Conservation (phyloP, 2,888 invertebrate genomes). For the Sinotaia quadrata region DNA sequence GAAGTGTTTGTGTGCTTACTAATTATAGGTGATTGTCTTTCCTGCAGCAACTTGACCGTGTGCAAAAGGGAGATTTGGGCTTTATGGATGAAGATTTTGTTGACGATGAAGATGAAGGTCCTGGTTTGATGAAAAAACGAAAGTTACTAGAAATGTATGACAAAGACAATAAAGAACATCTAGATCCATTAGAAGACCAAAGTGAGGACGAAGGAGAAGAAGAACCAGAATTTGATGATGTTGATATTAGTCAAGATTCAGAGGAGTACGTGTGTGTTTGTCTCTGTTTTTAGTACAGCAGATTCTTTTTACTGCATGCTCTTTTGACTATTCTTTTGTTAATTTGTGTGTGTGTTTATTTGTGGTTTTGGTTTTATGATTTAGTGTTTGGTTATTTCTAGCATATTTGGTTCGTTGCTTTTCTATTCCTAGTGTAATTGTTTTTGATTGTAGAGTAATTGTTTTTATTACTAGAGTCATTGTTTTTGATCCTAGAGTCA, state of each 20-base stretch:
- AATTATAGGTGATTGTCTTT: too few species aligned
- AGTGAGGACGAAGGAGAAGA: slow-evolving; percentile 41
- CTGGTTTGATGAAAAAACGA: slow-evolving; percentile 27
- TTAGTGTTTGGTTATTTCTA: too few species aligned
- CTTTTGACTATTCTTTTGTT: too few species aligned
- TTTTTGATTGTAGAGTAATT: too few species aligned
- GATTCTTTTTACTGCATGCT: too few species aligned
- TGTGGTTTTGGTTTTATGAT: too few species aligned
- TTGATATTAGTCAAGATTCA: slow-evolving; percentile 67
- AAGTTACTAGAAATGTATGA: slow-evolving; percentile 46
- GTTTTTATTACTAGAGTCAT: too few species aligned
- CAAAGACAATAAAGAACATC: slow-evolving; percentile 48
- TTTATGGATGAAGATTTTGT: slow-evolving; percentile 47
- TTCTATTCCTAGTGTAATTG: too few species aligned
- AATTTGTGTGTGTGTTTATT: too few species aligned
- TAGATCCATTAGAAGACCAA: slow-evolving; percentile 48
- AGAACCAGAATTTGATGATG: slow-evolving; percentile 47
- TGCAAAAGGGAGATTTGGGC: slow-evolving; percentile 55
- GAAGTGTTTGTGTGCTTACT: too few species aligned
- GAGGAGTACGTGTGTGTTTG: background rate
- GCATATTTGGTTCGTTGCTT: too few species aligned
- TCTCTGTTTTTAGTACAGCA: slow-evolving; percentile 15
- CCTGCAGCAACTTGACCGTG: slow-evolving; percentile 47
- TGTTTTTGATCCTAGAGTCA: too few species aligned
- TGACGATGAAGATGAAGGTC: slow-evolving; percentile 43